phyloP scores from a whole-genome alignment of 2,797 vertebrate genomes.

The Aphelocoma californica region DNA sequence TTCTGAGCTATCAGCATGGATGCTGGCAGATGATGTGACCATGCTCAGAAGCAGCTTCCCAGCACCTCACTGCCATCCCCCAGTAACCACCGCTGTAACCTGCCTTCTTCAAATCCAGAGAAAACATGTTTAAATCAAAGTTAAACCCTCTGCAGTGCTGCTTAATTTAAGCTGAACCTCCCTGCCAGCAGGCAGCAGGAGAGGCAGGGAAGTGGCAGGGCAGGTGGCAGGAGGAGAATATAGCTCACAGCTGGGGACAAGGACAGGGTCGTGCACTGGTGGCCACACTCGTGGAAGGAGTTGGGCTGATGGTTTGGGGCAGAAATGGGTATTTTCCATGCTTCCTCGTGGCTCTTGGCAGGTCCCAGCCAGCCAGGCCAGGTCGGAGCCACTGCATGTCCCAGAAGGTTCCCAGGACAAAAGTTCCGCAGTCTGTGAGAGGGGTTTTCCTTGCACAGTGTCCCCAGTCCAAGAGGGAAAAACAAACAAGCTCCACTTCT shows the following conservation, averaged over 20 bases:
- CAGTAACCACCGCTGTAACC: fast-evolving
- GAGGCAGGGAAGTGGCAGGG: not conserved
- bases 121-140: not conserved
- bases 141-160: not conserved
- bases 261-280: not conserved
- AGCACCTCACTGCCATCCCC: not conserved
- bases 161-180: not conserved
- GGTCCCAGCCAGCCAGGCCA: not conserved
- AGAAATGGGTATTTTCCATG: not conserved
- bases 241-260: not conserved
- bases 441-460: fast-evolving
- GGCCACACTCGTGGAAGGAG: not conserved
- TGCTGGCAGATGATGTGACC: not conserved
- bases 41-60: not conserved
- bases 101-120: not conserved
- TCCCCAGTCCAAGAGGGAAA: not conserved
- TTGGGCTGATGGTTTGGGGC: not conserved
- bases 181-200: not conserved
- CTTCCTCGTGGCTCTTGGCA: not conserved
- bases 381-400: fast-evolving
- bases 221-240: not conserved
- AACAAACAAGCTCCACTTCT: not conserved
- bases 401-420: not conserved
- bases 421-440: not conserved
- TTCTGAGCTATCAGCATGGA: fast-evolving